phyloP scores from a whole-genome alignment of 2,888 invertebrate genomes.

The Ditula angustiorana region DNA sequence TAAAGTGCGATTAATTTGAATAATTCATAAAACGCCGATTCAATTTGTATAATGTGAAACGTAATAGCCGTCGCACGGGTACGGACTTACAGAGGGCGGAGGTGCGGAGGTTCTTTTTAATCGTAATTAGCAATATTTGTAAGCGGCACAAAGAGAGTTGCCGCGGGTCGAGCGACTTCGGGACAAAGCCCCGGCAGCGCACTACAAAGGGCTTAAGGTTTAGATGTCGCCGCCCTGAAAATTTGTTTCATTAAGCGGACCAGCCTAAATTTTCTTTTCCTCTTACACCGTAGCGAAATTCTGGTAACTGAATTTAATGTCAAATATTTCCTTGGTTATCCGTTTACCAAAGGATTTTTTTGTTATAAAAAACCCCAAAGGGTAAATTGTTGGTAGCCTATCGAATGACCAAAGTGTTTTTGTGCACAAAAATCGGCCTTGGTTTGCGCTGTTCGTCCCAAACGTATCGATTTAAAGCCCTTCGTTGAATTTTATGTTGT shows the following conservation, averaged over 20 bases:
- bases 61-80: constrained; percentile 43
- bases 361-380: constrained; percentile 62
- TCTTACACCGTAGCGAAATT: constrained; percentile 63
- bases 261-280: constrained; percentile 74
- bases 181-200: constrained; percentile 68
- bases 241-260: constrained; percentile 81
- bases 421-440: constrained; percentile 43
- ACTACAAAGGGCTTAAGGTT: constrained; percentile 81
- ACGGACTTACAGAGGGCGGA: constrained; percentile 35
- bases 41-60: constrained; percentile 42
- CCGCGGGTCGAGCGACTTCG: constrained; percentile 63
- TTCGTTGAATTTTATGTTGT: background rate
- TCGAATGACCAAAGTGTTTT: constrained; percentile 57
- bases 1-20: constrained; percentile 14
- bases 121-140: constrained; percentile 80
- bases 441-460: background rate
- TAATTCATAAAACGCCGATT: constrained; percentile 44
- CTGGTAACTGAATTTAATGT: constrained; percentile 60
- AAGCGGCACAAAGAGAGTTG: constrained; percentile 72
- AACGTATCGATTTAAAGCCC: background rate
- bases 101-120: constrained; percentile 64
- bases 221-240: constrained; percentile 79
- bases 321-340: constrained; percentile 67
- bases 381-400: constrained; percentile 56
- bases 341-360: constrained; percentile 63